phyloP scores from a whole-genome alignment of 1,140 invertebrate genomes.

The Sarcophaga bullata region DNA sequence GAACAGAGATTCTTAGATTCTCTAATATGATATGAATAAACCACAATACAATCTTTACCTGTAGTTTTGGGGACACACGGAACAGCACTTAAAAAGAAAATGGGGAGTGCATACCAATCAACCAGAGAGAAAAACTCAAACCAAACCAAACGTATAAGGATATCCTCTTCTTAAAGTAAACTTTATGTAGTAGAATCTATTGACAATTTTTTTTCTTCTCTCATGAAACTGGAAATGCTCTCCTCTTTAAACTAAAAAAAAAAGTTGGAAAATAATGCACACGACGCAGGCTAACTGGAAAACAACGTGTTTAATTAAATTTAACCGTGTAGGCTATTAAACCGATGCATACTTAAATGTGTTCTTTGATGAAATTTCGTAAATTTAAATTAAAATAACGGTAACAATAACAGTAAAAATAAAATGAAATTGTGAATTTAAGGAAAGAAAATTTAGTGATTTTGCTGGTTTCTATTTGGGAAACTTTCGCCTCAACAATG shows the following conservation, averaged over 20 bases:
- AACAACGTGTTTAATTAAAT: not conserved
- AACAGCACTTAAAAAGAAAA: not conserved
- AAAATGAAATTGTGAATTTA: not conserved
- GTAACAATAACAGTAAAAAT: not conserved
- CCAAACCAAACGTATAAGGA: no score
- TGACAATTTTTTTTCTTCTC: not conserved
- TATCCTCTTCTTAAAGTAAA: no score
- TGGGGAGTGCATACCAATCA: conserved; percentile 12
- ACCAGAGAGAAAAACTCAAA: not conserved
- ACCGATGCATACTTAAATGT: not conserved
- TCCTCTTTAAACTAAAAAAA: not conserved
- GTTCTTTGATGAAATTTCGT: conserved; percentile 4
- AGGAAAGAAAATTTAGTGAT: not conserved
- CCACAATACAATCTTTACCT: conserved; percentile 21
- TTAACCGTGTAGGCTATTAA: not conserved
- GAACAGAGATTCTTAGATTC: not conserved
- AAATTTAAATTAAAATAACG: not conserved
- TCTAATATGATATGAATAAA: not conserved
- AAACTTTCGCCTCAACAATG: not conserved
- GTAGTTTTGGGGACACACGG: conserved; percentile 17
- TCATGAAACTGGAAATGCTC: conserved; percentile 16
- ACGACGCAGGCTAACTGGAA: conserved; percentile 1
- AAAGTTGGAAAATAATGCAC: not conserved
- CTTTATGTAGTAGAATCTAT: no score
- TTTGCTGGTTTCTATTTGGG: not conserved